These are phyloP conservation scores for Hirtodrosophila duncani DNA, from an alignment of 2,888 invertebrate species.

Conservation along the genomic window DNA sequence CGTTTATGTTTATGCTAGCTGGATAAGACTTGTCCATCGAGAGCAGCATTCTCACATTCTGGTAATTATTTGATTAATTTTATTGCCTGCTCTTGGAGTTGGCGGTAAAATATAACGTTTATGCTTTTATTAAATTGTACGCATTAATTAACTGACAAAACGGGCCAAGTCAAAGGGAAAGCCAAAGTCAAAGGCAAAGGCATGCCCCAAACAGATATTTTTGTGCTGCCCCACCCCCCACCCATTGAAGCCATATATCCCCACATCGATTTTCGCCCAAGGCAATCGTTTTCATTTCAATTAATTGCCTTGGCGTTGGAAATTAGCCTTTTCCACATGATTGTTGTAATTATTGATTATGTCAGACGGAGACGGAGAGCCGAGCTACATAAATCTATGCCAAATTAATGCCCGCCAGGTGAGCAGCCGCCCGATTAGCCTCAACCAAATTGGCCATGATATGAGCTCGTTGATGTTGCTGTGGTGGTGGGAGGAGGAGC, in stretches of 20 bases:
- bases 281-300: constrained; percentile 21
- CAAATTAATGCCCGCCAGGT: constrained; percentile 21
- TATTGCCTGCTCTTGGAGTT: constrained; percentile 47
- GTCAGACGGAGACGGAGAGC: too few species aligned
- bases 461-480: not conserved
- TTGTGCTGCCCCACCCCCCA: not conserved
- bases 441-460: not conserved
- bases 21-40: constrained; percentile 49
- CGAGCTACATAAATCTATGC: constrained; percentile 45
- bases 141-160: constrained; percentile 60
- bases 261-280: not conserved
- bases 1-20: constrained; percentile 59
- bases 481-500: too few species aligned
- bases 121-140: constrained; percentile 68
- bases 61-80: constrained; percentile 71
- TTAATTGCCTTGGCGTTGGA: constrained; percentile 50
- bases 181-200: not conserved
- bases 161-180: constrained; percentile 7
- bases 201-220: constrained; percentile 28
- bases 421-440: too few species aligned
- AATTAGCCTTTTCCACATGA: constrained; percentile 54
- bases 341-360: constrained; percentile 53
- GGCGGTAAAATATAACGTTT: constrained; percentile 63
- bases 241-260: not conserved
- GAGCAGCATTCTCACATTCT: constrained; percentile 15